Conservation (phyloP, 2,888 invertebrate species). For the Labia minor region DNA sequence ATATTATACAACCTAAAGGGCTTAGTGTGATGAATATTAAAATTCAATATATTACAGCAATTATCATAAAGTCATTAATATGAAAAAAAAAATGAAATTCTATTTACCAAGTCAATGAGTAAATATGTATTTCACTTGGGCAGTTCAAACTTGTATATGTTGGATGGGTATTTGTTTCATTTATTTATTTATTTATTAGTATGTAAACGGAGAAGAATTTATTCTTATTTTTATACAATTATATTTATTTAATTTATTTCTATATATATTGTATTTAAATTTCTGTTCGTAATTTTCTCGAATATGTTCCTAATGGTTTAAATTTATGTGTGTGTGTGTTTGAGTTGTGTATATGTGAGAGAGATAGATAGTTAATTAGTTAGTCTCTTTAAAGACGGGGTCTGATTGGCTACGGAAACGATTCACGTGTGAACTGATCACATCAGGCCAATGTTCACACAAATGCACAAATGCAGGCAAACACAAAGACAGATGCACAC, state of each 20-base stretch:
- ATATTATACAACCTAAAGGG: constrained; percentile 1
- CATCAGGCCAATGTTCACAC: background rate
- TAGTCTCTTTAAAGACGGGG: background rate
- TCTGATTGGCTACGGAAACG: background rate
- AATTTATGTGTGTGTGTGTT: no score
- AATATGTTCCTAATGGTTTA: no score
- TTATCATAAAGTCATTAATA: constrained; percentile 5
- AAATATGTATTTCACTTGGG: background rate
- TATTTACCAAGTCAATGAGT: background rate
- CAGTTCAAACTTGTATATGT: no score
- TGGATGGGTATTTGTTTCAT: no score
- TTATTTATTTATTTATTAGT: no score
- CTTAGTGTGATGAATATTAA: background rate
- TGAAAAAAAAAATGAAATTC: constrained; percentile 17
- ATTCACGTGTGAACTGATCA: constrained; percentile 7
- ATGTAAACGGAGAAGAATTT: no score
- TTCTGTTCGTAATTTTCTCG: background rate
- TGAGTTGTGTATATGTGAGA: background rate
- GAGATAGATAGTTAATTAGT: background rate
- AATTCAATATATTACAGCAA: background rate
- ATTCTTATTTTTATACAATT: no score
- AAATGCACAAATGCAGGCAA: background rate
- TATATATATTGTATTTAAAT: background rate
- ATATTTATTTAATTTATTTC: background rate
- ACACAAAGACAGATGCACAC: background rate